Base-by-base conservation (phyloP, 2,113 vertebrate genomes). In the Proterorhinus semilunaris region DNA sequence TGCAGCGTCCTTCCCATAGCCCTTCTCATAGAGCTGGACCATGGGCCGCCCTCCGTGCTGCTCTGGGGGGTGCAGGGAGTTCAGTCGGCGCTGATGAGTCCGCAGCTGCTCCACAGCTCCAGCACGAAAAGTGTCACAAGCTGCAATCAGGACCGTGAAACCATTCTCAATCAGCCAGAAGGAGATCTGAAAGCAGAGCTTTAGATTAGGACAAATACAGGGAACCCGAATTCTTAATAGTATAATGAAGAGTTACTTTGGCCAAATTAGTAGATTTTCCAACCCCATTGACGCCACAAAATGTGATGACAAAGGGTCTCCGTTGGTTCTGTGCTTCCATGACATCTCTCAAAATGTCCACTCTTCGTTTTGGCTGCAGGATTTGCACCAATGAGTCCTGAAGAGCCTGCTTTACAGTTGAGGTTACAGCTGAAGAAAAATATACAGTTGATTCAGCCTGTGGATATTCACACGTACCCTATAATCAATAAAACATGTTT, bases 251-350 rank as follows among this genome's bases (percentile, higher is more conserved):
- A 0, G 80, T 81, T 15, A 95, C 98, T 95, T 99, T 99, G 80
- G 98, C 98, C 69, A 99, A 90, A 82, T 99, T 99, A 64, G 98
- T 99, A 62, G 98, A 99, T 63, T 99, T 99, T 12, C 98, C 97
- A 0, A 99, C 98, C 0, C 98, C 98, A 0, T 99, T 99, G 70
- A 99, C 98, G 0, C 98, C 98, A 10, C 98, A 99, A 65, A 99
- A 99, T 0, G 98, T 97, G 43, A 99, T 91, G 27, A 99, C 93
- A 0, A 98, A 99, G 4, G 98, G 98, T 36, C 94, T 93, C 54
- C 83, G 93, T 55, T 94, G 94, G 61, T 91, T 93, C 72, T 95
- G 95, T 0, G 98, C 95, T 0, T 99, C 98, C 93, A 99, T 94
- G 75, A 99, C 95, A 0, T 99, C 97, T 5, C 98, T 93, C 57